Base-by-base conservation (phyloP, 2,113 vertebrate species). In the Motacilla alba region DNA sequence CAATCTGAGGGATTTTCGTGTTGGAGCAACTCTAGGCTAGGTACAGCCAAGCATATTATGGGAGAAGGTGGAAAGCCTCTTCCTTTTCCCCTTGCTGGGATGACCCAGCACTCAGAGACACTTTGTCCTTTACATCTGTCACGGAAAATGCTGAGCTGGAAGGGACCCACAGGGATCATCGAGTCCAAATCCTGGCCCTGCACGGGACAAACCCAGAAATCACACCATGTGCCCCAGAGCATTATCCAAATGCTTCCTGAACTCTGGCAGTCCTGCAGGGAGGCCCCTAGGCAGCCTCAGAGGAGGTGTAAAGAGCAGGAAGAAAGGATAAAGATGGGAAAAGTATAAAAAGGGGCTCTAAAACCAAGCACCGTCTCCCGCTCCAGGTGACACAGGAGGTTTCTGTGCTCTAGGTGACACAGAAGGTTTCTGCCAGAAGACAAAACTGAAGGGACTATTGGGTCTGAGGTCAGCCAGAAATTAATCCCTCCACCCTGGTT, bases 1-100 rank as follows among this genome's bases (percentile, higher is more conserved):
- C 96, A 96, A 69, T 97, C 96, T 68, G 87, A 62, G 59, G 62
- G 89, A 89, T 93, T 97, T 95, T 95, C 2, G 0, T 85, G 66
- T 58, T 89, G 4, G 8, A 89, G 84, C 73, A 73, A 64, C 49
- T 76, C 93, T 49, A 84, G 91, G 83, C 55, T 93, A 96, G 95
- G 95, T 96, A 82, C 17, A 53, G 91, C 73, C 91, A 75, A 66
- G 66, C 18, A 81, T 23, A 75, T 68, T 28, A 68, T 1, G 1
- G 52, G 27, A 92, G 68, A 90, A 95, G 76, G 76, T 96, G 60
- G 79, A 67, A 80, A 92, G 79, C n/a, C 19, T 50, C 27, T 76
- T 94, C 64, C 79, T 62, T 50, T 62, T n/a, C 50, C 78, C 30
- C 33, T 70, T 17, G 53, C 24, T 73, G n/a, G 26, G 63, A 73